These are phyloP conservation scores for Ateles fusciceps DNA, from an alignment of 2,797 vertebrate species.

Conservation along the genomic window DNA sequence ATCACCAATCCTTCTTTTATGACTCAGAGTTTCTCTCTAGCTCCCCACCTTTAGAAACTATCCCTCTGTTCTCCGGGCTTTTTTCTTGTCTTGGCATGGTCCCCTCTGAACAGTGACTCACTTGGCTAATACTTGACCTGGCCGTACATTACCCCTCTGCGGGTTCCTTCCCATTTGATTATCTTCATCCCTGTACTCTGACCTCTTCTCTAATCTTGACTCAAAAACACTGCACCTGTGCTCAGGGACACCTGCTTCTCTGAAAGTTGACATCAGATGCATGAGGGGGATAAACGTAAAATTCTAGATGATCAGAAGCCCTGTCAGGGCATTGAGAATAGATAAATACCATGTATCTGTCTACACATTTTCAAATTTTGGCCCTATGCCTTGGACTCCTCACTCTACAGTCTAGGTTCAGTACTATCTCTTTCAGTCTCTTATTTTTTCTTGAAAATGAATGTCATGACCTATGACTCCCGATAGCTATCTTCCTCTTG, in stretches of 20 bases:
- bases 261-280: not conserved
- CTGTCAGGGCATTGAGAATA: not conserved
- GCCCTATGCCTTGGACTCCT: not conserved
- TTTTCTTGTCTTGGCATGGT: not conserved
- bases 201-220: not conserved
- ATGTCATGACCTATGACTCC: not conserved
- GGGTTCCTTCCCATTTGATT: not conserved
- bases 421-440: not conserved
- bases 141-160: not conserved
- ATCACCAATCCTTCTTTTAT: not conserved
- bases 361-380: not conserved
- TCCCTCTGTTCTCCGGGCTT: not conserved
- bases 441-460: constrained; percentile 13
- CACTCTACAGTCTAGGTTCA: not conserved
- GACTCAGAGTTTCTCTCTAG: not conserved
- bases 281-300: not conserved
- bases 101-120: not conserved
- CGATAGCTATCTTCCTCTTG: constrained; percentile 12
- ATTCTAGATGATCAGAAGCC: not conserved
- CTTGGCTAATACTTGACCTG: not conserved
- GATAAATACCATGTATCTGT: not conserved
- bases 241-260: not conserved
- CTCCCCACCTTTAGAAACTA: not conserved
- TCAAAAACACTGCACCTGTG: not conserved
- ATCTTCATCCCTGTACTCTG: not conserved